These are phyloP conservation scores for Heteronetta atricapilla DNA, from an alignment of 2,113 vertebrate species.

Conservation along the genomic window DNA sequence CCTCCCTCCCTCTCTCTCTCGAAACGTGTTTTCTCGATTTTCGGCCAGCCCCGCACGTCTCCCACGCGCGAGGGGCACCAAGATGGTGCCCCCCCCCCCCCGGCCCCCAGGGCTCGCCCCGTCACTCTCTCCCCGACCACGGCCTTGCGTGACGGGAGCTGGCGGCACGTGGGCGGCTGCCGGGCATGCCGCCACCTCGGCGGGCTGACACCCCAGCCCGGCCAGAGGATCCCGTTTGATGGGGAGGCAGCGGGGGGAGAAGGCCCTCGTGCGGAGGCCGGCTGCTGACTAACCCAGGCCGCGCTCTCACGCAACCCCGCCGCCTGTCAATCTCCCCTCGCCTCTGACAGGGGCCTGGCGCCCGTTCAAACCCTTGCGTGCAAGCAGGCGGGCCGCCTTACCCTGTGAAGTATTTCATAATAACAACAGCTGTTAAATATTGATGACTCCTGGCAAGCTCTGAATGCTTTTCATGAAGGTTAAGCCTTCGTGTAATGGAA, in stretches of 20 bases:
- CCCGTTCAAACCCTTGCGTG: slow-evolving; percentile 89
- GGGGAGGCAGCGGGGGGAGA: slow-evolving; percentile 63
- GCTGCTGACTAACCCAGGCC: slow-evolving; percentile 84
- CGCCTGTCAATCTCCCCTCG: slow-evolving; percentile 87
- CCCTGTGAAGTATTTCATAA: slow-evolving; percentile 94
- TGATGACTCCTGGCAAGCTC: slow-evolving; percentile 91
- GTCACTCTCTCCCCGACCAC: neutral
- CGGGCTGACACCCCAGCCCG: slow-evolving; percentile 48
- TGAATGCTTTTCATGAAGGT: slow-evolving; percentile 87
- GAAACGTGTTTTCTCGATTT: neutral
- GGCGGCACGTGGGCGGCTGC: slow-evolving; percentile 48
- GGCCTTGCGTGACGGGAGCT: slow-evolving; percentile 80
- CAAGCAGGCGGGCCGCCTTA: slow-evolving; percentile 88
- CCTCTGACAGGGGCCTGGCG: slow-evolving; percentile 87
- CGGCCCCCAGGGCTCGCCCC: neutral
- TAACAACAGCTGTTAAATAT: slow-evolving; percentile 99
- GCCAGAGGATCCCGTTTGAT: slow-evolving; percentile 79
- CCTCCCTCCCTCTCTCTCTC: neutral
- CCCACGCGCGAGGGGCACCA: neutral
- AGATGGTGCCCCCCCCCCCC: neutral
- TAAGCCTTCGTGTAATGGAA: slow-evolving; percentile 89
- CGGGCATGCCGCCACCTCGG: slow-evolving; percentile 72
- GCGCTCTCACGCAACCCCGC: slow-evolving; percentile 90
- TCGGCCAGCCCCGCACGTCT: neutral
- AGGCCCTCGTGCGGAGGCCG: slow-evolving; percentile 60